Evolutionary conservation across 1,140 invertebrate genomes (phyloP).

Genomic region (Ctenoplectra terminalis): DNA sequence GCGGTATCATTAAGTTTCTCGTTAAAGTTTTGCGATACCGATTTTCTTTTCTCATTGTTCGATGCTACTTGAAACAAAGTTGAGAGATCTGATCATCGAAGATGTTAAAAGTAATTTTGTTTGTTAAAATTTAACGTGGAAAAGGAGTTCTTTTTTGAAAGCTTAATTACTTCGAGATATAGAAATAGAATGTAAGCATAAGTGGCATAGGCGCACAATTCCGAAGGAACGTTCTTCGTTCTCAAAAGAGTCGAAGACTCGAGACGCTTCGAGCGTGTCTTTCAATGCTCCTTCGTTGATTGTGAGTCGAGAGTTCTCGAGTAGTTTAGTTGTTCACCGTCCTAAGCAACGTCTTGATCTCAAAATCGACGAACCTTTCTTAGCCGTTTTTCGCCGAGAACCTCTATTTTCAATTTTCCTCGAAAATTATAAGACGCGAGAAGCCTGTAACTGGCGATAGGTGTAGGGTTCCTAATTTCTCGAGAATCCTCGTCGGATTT

Average conservation of each 20-base stretch:
- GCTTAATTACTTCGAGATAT: too few species aligned
- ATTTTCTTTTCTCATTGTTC: background rate
- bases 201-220: background rate
- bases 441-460: background rate
- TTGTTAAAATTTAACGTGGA: too few species aligned
- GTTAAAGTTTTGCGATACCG: background rate
- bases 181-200: background rate
- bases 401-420: background rate
- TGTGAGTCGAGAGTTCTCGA: conserved; percentile 15
- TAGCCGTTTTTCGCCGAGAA: too few species aligned
- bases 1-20: background rate
- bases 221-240: background rate
- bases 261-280: conserved; percentile 29
- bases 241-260: background rate
- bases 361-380: background rate
- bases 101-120: too few species aligned
- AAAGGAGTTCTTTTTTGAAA: too few species aligned
- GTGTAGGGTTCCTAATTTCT: background rate
- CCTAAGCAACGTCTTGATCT: conserved; percentile 19
- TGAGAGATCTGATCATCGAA: too few species aligned
- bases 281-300: background rate
- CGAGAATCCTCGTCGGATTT: background rate
- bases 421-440: background rate
- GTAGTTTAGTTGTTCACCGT: conserved; percentile 3
- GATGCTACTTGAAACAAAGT: background rate